Conservation (phyloP, 1,140 invertebrate species). For the Dolichoris vasculosae region DNA sequence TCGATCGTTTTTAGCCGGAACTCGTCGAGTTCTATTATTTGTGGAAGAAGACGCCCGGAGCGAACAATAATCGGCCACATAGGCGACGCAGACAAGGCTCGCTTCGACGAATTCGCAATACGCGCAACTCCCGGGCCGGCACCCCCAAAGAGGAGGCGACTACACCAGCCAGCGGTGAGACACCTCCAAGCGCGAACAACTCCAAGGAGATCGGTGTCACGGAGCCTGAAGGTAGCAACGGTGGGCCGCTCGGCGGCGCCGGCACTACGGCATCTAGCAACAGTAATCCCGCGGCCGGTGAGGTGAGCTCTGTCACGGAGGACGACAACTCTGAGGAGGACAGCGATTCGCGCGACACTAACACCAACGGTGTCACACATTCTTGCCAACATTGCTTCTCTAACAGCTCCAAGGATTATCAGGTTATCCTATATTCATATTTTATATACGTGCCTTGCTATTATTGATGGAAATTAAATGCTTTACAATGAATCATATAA, state of each 20-base stretch:
- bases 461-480: too few species aligned
- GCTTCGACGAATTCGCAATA: slow-evolving; percentile 90
- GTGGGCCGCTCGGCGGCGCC: slow-evolving; percentile 65
- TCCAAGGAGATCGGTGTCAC: slow-evolving; percentile 63
- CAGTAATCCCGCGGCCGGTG: slow-evolving; percentile 75
- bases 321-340: slow-evolving; percentile 96
- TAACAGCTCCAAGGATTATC: slow-evolving; percentile 77
- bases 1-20: slow-evolving; percentile 81
- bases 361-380: slow-evolving; percentile 72
- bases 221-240: slow-evolving; percentile 72
- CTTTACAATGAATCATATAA: too few species aligned
- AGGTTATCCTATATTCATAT: slow-evolving; percentile 70
- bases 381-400: slow-evolving; percentile 78
- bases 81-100: slow-evolving; percentile 90
- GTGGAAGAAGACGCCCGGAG: slow-evolving; percentile 99
- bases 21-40: slow-evolving; percentile 99
- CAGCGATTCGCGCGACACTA: slow-evolving; percentile 88
- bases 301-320: slow-evolving; percentile 94
- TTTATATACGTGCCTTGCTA: not conserved
- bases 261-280: slow-evolving; percentile 65
- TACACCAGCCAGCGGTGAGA: slow-evolving; percentile 72
- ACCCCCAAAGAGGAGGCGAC: slow-evolving; percentile 78
- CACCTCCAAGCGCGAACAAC: slow-evolving; percentile 68
- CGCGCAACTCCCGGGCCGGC: slow-evolving; percentile 80
- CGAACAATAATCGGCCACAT: slow-evolving; percentile 94